phyloP scores from a whole-genome alignment of 2,888 invertebrate genomes.

The Imbricaverruca yamaguchii region DNA sequence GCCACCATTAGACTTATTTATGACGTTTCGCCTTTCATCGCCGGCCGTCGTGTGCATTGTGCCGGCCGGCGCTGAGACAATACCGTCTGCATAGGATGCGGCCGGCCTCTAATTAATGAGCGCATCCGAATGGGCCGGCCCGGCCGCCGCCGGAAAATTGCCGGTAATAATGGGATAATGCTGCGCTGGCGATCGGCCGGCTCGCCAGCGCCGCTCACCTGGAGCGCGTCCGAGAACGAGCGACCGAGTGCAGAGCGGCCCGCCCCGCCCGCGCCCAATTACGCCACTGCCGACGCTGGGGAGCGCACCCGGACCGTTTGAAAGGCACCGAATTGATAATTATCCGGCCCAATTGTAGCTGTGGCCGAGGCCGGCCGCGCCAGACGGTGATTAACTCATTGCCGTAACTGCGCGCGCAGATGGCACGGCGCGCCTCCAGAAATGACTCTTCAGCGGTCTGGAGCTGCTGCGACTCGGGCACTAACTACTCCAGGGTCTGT shows the following conservation, averaged over 20 bases:
- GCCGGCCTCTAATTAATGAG: slow-evolving; percentile 8
- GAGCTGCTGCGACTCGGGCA: no score
- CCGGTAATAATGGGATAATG: slow-evolving; percentile 13
- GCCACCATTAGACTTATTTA: neutral
- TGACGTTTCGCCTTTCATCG: neutral
- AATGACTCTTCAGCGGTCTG: neutral
- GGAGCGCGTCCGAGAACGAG: no score
- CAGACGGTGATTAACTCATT: neutral
- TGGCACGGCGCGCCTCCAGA: neutral
- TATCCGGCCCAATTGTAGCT: slow-evolving; percentile 14
- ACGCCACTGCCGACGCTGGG: no score
- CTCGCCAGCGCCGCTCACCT: no score
- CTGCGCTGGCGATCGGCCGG: neutral
- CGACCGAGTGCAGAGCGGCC: neutral
- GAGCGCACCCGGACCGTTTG: neutral
- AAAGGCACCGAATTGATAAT: slow-evolving; percentile 15
- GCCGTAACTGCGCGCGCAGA: neutral
- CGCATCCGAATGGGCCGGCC: neutral
- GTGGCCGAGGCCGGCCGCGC: neutral
- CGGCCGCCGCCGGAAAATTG: neutral
- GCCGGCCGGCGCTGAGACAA: neutral
- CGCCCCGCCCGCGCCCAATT: no score
- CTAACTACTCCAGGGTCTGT: no score
- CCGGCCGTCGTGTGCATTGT: neutral
- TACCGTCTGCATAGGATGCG: neutral